phyloP scores from a whole-genome alignment of 2,113 vertebrate genomes.

The Genyomyrus donnyi region DNA sequence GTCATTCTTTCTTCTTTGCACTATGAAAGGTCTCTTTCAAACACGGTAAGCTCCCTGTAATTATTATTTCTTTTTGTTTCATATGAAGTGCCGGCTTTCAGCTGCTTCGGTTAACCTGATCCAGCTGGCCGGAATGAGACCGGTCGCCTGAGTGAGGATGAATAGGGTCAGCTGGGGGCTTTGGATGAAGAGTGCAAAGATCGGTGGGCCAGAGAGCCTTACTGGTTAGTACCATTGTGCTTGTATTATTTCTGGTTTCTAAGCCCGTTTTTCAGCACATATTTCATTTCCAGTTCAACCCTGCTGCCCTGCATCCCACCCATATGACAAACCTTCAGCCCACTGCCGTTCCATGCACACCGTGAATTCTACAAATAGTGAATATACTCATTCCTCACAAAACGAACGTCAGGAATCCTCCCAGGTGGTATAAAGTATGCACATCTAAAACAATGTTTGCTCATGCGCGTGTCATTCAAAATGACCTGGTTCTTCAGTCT shows the following conservation, averaged over 20 bases:
- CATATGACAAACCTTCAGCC: neutral
- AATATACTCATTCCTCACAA: neutral
- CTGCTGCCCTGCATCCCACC: neutral
- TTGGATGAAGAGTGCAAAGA: neutral
- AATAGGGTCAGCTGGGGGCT: neutral
- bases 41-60: neutral
- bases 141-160: neutral
- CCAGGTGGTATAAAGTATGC: neutral
- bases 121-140: neutral
- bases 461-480: neutral
- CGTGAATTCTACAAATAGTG: neutral
- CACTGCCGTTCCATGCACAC: neutral
- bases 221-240: neutral
- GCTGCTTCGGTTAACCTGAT: neutral
- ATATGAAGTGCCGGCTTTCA: neutral
- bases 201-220: neutral
- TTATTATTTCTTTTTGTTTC: neutral
- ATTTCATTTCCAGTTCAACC: neutral
- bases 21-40: neutral
- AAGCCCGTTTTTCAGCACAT: neutral
- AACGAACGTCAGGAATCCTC: neutral
- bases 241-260: neutral
- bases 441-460: neutral
- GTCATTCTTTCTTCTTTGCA: neutral
- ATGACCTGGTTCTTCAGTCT: neutral